Evolutionary conservation across 2,888 invertebrate genomes (phyloP).

Genomic region (Pedicia rivosa): DNA sequence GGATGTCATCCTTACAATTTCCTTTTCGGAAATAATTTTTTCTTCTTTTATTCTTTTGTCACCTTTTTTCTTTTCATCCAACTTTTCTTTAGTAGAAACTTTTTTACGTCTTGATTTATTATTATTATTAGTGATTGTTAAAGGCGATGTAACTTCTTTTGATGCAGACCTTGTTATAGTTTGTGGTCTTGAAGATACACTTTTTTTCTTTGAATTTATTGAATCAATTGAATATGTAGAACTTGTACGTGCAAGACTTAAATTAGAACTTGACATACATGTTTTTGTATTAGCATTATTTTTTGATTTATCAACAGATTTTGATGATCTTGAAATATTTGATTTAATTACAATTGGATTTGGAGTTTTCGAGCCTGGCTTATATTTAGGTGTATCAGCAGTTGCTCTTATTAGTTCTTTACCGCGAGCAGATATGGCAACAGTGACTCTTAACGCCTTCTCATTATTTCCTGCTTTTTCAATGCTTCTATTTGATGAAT

Average conservation of each 20-base stretch:
- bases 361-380: neutral
- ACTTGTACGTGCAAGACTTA: slow-evolving; percentile 25
- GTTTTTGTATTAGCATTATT: slow-evolving; percentile 14
- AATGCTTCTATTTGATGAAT: slow-evolving; percentile 22
- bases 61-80: neutral
- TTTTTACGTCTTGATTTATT: slow-evolving; percentile 11
- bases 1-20: neutral
- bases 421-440: slow-evolving; percentile 23
- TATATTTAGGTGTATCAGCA: slow-evolving; percentile 6
- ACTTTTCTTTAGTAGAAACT: slow-evolving; percentile 1
- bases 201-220: slow-evolving; percentile 17
- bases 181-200: slow-evolving; percentile 13
- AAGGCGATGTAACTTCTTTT: slow-evolving; percentile 9
- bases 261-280: slow-evolving; percentile 17
- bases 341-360: slow-evolving; percentile 1
- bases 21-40: neutral
- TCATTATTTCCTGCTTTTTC: slow-evolving; percentile 21
- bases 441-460: slow-evolving; percentile 31
- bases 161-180: slow-evolving; percentile 12
- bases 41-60: slow-evolving; percentile 6
- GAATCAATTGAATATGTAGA: slow-evolving; percentile 30
- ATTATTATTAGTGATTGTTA: slow-evolving; percentile 13
- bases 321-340: slow-evolving; percentile 1
- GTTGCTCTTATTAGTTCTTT: slow-evolving; percentile 14
- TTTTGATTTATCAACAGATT: slow-evolving; percentile 12